Base-by-base conservation (phyloP, 2,797 vertebrate species). In the Botia kubotai region DNA sequence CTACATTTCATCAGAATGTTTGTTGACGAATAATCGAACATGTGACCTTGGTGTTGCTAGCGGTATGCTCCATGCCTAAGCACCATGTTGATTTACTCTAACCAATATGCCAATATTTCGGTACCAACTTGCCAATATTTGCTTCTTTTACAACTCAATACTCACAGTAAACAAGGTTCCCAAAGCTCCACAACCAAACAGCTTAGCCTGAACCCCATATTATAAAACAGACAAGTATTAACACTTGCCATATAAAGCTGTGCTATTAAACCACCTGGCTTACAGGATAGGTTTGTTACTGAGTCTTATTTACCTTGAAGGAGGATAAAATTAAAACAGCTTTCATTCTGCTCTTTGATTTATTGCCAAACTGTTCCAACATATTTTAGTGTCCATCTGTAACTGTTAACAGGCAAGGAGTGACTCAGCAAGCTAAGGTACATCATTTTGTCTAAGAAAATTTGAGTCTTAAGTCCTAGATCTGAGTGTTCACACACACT, bases 371-470 rank as follows among this genome's bases (percentile, higher is more conserved):
- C 55, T 84, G 71, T 77, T 71, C 77, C 63, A 79, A 67, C 53
- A 62, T 65, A 72, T 72, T 72, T 65, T 65, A 70, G 79, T 75
- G 36, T 71, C 55, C 65, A 63, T 68, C 72, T 76, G 12, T 84
- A 79, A 79, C 58, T 11, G 26, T 12, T 39, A 72, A 13, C 74
- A 33, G 55, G 23, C 46, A 23, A 68, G 63, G 63, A 84, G 66
- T 84, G 82, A 81, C 60, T 84, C 79, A 74, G 69, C 74, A 67
- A 79, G 82, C 36, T 57, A 16, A 65, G 55, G n/a, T 26, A 72
- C 46, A 71, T 13, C 46, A 71, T 13, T 23, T 19, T 55, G 14
- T 72, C 46, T 23, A 23, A 79, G 16, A n/a, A 63, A 52, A 72
- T 23, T 23, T 72, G 77, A n/a, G 23, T 5, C 58, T 60, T 60